Base-by-base conservation (phyloP, 2,113 vertebrate genomes). In the Phycodurus eques region DNA sequence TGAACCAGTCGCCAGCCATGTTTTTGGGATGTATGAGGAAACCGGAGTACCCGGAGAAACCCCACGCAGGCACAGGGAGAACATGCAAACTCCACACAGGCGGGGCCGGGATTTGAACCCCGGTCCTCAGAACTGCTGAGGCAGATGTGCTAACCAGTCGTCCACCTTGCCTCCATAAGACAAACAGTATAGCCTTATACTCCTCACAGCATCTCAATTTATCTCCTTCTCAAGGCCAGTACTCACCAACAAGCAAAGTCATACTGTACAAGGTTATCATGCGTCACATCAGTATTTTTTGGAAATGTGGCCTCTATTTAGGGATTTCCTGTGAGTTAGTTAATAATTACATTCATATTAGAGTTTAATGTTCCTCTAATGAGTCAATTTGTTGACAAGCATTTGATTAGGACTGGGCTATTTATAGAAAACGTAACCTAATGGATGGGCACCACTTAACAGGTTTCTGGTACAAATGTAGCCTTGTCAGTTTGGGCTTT, bases 261-360 rank as follows among this genome's bases (percentile, higher is more conserved):
- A 88, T 85, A 14, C 65, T 59, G 87, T 85, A 14, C 65, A 59
- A 76, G 70, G 75, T 80, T 77, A 33, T 60, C 51, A n/a, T 47
- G 2, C 51, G 47, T 54, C 49, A n/a, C 27, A 27, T 27, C 27
- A 27, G 27, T 27, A 27, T 27, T 27, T 27, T 27, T 27, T 27
- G 27, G 27, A 27, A 27, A 88, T 80, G 74, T 78, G 64, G 75
- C 67, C 75, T 15, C 82, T 91, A 90, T 88, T 90, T 91, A 80
- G 78, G 85, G 83, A 88, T 82, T 87, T 87, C 81, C 81, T 79
- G 73, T 46, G 79, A 92, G 92, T 91, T 84, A 85, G 80, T 91
- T 88, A 90, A 92, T 89, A 91, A 84, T 82, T 90, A 84, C 86
- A 73, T 84, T 90, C 86, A 90, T 90, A 92, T 92, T 89, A 86